Conservation (phyloP, 2,113 vertebrate genomes). For the Dascyllus trimaculatus region DNA sequence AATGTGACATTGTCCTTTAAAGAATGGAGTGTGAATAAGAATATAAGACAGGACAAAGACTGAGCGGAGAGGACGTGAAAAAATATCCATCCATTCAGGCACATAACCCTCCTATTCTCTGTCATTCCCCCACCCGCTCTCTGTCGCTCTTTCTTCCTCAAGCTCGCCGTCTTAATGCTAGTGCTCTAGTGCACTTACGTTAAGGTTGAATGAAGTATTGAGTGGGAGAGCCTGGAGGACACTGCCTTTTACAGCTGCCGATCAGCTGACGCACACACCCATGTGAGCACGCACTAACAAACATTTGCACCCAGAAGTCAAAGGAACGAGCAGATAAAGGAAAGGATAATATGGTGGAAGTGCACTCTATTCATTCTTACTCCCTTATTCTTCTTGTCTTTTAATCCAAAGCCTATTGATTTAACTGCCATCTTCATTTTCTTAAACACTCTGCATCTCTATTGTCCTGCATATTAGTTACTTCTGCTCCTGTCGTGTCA, state of each 20-base stretch:
- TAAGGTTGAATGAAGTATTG: conserved; percentile 80
- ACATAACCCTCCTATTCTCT: background rate
- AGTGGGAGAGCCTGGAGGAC: conserved; percentile 76
- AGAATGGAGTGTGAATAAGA: conserved; percentile 12
- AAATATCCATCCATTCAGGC: conserved; percentile 37
- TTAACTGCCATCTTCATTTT: conserved; percentile 72
- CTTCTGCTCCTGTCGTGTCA: conserved; percentile 39
- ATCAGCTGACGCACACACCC: conserved; percentile 65
- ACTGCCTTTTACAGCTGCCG: conserved; percentile 72
- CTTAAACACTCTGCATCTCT: conserved; percentile 59
- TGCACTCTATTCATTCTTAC: conserved; percentile 44
- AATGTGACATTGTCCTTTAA: conserved; percentile 36
- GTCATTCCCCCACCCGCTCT: background rate
- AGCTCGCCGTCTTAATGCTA: conserved; percentile 62
- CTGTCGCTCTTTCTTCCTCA: conserved; percentile 46
- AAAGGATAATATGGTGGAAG: conserved; percentile 47
- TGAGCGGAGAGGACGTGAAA: conserved; percentile 12
- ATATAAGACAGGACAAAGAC: background rate
- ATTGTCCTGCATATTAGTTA: conserved; percentile 59
- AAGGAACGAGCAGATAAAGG: conserved; percentile 45
- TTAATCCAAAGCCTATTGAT: conserved; percentile 79
- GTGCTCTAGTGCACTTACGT: conserved; percentile 74
- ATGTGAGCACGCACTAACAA: conserved; percentile 28
- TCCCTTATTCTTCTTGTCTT: conserved; percentile 44
- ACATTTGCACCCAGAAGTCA: conserved; percentile 60